These are phyloP conservation scores for Autographa pulchrina DNA, from an alignment of 2,888 invertebrate genomes.

Conservation along the genomic window DNA sequence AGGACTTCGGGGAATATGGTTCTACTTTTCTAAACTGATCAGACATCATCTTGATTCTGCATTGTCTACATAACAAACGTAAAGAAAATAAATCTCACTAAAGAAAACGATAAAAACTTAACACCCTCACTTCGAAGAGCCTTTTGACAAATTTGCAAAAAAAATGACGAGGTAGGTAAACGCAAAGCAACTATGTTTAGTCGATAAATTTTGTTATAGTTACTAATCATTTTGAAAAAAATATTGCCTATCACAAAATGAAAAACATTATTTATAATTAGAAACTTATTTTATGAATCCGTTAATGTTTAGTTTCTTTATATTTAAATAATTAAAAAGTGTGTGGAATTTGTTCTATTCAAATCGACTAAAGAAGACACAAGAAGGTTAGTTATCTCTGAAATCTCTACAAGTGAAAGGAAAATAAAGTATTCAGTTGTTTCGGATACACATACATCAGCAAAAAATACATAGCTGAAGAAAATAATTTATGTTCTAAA, in stretches of 20 bases:
- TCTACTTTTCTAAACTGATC: conserved; percentile 98
- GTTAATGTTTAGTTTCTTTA: not conserved
- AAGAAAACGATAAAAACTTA: conserved; percentile 82
- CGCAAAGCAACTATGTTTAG: conserved; percentile 34
- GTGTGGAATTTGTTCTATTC: not conserved
- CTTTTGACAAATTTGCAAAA: conserved; percentile 75
- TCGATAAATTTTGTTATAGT: conserved; percentile 21
- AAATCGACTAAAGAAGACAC: not conserved
- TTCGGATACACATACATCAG: not conserved
- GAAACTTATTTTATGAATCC: not conserved
- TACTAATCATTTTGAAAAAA: not conserved
- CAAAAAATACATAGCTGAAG: not conserved
- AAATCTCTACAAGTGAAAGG: not conserved
- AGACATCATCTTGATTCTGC: conserved; percentile 95
- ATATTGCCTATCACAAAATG: not conserved
- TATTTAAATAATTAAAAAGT: not conserved
- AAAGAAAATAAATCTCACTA: conserved; percentile 78
- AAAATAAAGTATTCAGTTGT: not conserved
- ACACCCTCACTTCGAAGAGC: conserved; percentile 65
- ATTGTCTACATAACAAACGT: conserved; percentile 82
- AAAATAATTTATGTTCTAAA: not conserved
- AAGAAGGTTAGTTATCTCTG: not conserved
- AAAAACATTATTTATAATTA: not conserved
- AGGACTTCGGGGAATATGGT: conserved; percentile 98
- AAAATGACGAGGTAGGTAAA: conserved; percentile 20